Percentiles rank a stretch among this genome's conserved stretches.
Evolutionary conservation across 1,140 invertebrate genomes (phyloP).

Genomic region (Leptopilina boulardi): DNA sequence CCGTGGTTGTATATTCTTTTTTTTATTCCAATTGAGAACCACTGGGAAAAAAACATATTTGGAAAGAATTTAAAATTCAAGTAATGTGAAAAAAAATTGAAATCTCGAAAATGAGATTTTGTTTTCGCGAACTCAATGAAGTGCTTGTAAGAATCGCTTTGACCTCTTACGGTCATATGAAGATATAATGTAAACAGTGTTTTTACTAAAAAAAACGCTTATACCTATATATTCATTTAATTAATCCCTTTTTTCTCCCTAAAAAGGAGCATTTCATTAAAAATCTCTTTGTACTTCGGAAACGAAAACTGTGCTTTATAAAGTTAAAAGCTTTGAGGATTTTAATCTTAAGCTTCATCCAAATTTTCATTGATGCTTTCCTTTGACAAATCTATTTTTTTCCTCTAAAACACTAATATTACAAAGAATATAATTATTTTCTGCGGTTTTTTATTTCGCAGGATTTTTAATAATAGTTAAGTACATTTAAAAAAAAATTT

Average conservation of each 20-base stretch:
- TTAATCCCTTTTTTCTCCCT: background rate
- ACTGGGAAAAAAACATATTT: background rate
- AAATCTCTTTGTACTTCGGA: background rate
- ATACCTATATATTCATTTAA: background rate
- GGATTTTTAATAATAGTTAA: no score
- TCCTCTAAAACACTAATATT: background rate
- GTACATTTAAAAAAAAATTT: background rate
- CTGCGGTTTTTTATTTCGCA: no score
- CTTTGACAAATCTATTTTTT: background rate
- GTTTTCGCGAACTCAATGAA: slow-evolving; percentile 9
- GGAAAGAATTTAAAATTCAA: background rate
- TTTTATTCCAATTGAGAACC: background rate
- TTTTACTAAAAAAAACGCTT: slow-evolving; percentile 2
- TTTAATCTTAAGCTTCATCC: slow-evolving; percentile 12
- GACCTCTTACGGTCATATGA: background rate
- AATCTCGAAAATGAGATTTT: background rate
- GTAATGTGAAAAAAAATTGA: background rate
- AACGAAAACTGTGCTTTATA: background rate
- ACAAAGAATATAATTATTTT: no score
- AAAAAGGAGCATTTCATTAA: slow-evolving; percentile 5
- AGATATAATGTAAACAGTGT: background rate
- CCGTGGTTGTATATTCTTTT: background rate
- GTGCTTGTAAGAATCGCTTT: slow-evolving; percentile 14
- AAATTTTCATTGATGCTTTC: slow-evolving; percentile 1
- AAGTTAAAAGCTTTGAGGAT: slow-evolving; percentile 11